phyloP scores from a whole-genome alignment of 1,140 invertebrate genomes.

The Brachionus angularis region DNA sequence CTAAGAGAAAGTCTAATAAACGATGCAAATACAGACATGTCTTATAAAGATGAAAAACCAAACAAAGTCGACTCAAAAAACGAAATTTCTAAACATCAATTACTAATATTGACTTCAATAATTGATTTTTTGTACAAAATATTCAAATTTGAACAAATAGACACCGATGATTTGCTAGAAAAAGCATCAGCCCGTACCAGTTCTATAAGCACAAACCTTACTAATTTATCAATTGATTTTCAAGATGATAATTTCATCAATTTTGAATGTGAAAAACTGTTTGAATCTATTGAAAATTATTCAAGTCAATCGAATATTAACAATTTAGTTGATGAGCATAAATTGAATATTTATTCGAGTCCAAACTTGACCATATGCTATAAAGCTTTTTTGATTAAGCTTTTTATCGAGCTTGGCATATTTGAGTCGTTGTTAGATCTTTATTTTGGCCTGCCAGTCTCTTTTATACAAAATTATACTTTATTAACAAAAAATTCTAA shows the following conservation, averaged over 20 bases:
- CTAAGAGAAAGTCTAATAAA: too few species aligned
- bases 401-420: conserved; percentile 3
- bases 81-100: too few species aligned
- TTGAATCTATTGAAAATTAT: neutral
- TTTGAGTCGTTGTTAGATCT: conserved; percentile 39
- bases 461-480: conserved; percentile 20
- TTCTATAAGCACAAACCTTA: neutral
- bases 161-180: neutral
- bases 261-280: conserved; percentile 8
- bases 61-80: too few species aligned
- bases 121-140: neutral
- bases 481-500: neutral
- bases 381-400: conserved; percentile 28
- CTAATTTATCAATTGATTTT: neutral
- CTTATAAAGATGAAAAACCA: too few species aligned
- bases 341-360: conserved; percentile 16
- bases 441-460: conserved; percentile 39
- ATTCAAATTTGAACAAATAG: neutral
- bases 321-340: neutral
- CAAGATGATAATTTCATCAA: conserved; percentile 11
- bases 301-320: conserved; percentile 7
- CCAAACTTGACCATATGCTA: neutral
- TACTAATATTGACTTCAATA: too few species aligned
- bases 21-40: too few species aligned
- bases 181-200: neutral